Conservation (phyloP, 2,797 vertebrate species). For the Neosalanx taihuensis region DNA sequence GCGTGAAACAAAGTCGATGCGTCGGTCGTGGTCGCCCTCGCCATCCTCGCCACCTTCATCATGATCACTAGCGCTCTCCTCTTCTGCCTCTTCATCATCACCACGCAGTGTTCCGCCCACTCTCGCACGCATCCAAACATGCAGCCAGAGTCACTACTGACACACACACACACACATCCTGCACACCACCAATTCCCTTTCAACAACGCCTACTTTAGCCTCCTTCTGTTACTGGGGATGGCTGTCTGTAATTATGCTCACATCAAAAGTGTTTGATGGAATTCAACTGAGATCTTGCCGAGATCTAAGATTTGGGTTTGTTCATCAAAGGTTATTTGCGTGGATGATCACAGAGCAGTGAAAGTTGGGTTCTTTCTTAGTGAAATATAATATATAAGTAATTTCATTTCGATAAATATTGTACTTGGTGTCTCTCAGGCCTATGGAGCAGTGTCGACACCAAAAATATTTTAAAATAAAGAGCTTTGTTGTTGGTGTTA, state of each 20-base stretch:
- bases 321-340: background rate
- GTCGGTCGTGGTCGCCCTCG: background rate
- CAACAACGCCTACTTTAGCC: constrained; percentile 2
- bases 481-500: constrained; percentile 8
- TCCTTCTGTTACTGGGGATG: constrained; percentile 1
- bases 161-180: background rate
- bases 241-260: constrained; percentile 14
- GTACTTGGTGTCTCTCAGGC: no score
- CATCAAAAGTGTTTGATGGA: constrained; percentile 44
- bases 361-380: background rate
- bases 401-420: constrained; percentile 1
- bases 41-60: background rate
- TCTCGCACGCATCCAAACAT: constrained; percentile 27
- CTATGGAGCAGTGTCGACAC: no score
- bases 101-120: constrained; percentile 65
- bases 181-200: background rate
- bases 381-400: background rate
- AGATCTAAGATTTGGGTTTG: background rate
- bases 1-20: background rate
- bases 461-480: no score
- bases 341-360: background rate
- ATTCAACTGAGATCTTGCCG: constrained; percentile 27
- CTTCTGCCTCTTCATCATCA: constrained; percentile 21
- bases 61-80: background rate
- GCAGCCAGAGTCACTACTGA: background rate